These are phyloP conservation scores for Phymanthus crucifer DNA, from an alignment of 92 coral and sea anemone genomes.

Conservation along the genomic window DNA sequence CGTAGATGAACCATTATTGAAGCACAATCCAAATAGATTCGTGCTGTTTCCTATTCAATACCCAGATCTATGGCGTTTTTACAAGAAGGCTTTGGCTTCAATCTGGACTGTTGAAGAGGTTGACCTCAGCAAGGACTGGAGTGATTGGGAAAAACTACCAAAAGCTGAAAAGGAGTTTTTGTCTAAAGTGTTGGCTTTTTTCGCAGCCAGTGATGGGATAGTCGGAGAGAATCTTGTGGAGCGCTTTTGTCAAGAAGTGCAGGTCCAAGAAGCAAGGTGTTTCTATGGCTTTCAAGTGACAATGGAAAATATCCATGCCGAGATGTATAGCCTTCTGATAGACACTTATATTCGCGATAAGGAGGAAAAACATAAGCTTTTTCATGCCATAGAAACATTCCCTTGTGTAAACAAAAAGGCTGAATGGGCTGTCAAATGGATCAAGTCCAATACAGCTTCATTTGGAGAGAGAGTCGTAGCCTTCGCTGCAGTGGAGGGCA, in stretches of 20 bases:
- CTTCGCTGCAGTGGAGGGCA: conserved; percentile 85
- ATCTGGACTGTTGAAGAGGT: conserved; percentile 86
- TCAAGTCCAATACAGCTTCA: conserved; percentile 52
- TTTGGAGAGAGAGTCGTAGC: conserved; percentile 79
- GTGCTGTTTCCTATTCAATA: conserved; percentile 68
- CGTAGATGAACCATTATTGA: conserved; percentile 57
- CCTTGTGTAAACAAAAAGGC: conserved; percentile 78
- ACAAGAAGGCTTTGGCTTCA: conserved; percentile 77
- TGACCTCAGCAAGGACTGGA: conserved; percentile 56
- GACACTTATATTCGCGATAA: conserved; percentile 65
- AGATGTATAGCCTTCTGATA: conserved; percentile 76
- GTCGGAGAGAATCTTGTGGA: conserved; percentile 79
- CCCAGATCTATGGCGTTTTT: conserved; percentile 72
- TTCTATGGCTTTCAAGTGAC: conserved; percentile 88
- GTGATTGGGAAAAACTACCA: conserved; percentile 55
- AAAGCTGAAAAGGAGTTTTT: conserved; percentile 57
- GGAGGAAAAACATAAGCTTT: conserved; percentile 58
- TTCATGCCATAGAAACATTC: conserved; percentile 71
- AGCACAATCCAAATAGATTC: conserved; percentile 68
- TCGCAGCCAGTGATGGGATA: conserved; percentile 83
- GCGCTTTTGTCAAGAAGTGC: conserved; percentile 69
- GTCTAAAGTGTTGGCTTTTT: conserved; percentile 70
- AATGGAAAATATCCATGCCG: conserved; percentile 84
- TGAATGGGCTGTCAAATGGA: conserved; percentile 72
- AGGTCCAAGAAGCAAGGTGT: conserved; percentile 79